Conservation (phyloP, 2,113 vertebrate species). For the Oplegnathus fasciatus region DNA sequence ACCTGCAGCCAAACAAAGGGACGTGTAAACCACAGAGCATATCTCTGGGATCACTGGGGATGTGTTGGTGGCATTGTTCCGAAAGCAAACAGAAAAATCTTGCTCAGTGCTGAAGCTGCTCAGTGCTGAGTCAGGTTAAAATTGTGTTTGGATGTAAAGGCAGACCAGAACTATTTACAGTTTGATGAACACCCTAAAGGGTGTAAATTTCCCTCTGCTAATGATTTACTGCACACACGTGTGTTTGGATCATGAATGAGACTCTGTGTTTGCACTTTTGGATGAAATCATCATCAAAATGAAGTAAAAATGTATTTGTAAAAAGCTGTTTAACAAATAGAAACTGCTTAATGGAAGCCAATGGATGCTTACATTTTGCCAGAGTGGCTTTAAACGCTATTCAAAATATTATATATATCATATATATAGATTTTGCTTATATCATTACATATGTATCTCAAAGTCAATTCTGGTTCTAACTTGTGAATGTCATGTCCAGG, state of each 20-base stretch:
- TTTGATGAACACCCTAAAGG: neutral
- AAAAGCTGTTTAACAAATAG: neutral
- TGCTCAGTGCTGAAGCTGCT: neutral
- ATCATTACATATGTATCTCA: no score
- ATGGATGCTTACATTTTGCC: neutral
- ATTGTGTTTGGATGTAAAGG: neutral
- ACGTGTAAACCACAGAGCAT: neutral
- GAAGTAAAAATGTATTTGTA: neutral
- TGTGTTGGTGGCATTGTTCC: slow-evolving; percentile 11
- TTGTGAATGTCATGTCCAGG: no score
- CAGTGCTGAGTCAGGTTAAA: slow-evolving; percentile 18
- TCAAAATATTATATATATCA: no score
- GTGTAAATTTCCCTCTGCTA: neutral
- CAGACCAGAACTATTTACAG: neutral
- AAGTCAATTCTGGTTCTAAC: no score
- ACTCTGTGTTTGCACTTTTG: neutral
- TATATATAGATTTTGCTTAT: neutral
- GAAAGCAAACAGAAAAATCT: slow-evolving; percentile 1
- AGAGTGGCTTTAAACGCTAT: neutral
- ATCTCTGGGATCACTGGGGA: slow-evolving; percentile 3
- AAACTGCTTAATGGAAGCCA: neutral
- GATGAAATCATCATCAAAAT: neutral
- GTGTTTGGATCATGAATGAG: slow-evolving; percentile 10
- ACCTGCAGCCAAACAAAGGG: neutral
- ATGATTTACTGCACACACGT: neutral